Evolutionary conservation across 2,113 vertebrate genomes (phyloP).

Genomic region (Barnardius zonarius): DNA sequence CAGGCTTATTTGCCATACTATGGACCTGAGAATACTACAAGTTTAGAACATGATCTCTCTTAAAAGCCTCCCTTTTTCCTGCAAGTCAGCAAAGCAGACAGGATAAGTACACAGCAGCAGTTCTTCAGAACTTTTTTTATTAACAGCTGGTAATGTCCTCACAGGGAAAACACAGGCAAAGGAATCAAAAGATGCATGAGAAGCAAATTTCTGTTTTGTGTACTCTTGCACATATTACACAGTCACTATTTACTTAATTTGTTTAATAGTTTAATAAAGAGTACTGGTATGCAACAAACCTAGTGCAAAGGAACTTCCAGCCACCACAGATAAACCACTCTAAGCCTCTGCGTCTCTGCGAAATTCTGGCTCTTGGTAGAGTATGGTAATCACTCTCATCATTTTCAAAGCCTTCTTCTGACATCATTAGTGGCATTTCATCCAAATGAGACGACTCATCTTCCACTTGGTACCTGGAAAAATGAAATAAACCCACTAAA

Average conservation of each 20-base stretch:
- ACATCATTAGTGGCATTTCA: conserved; percentile 99
- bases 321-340: conserved; percentile 91
- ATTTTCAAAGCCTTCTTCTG: conserved; percentile 96
- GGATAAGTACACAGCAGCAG: background rate
- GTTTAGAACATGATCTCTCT: background rate
- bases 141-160: background rate
- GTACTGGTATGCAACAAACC: conserved; percentile 70
- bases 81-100: background rate
- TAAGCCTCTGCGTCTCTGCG: conserved; percentile 79
- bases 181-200: background rate
- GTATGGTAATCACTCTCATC: conserved; percentile 97
- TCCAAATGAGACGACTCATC: conserved; percentile 93
- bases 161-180: background rate
- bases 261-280: background rate
- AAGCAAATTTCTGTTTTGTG: background rate
- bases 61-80: background rate
- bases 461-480: conserved; percentile 86
- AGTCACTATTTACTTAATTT: background rate
- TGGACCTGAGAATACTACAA: background rate
- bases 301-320: conserved; percentile 92
- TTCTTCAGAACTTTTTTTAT: background rate
- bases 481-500: background rate
- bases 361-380: conserved; percentile 85
- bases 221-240: background rate
- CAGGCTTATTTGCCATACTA: background rate